A percentile compares a stretch with the other conserved stretches of the same genome.
These are phyloP conservation scores for Caenorhabditis japonica DNA, from an alignment of 2,888 invertebrate species.

Conservation along the genomic window DNA sequence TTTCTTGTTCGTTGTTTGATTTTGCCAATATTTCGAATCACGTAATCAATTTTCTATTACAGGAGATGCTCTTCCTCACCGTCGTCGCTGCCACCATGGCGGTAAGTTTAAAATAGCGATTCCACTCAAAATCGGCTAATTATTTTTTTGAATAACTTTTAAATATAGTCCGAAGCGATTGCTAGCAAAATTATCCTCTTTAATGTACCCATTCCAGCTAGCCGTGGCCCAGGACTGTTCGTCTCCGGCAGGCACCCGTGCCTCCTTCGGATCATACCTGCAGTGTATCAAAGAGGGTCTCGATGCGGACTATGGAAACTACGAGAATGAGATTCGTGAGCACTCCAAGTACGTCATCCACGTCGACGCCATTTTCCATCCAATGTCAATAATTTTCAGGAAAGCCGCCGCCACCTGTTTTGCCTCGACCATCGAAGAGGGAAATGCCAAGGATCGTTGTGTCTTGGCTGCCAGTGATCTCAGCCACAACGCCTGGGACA, in stretches of 20 bases:
- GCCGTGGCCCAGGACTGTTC: slow-evolving; percentile 65
- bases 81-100: slow-evolving; percentile 25
- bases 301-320: slow-evolving; percentile 72
- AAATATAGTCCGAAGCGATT: no score
- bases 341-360: slow-evolving; percentile 65
- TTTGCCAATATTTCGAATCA: slow-evolving; percentile 9
- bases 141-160: not conserved
- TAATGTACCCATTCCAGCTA: slow-evolving; percentile 23
- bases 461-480: slow-evolving; percentile 71
- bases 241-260: slow-evolving; percentile 58
- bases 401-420: slow-evolving; percentile 74
- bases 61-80: slow-evolving; percentile 43
- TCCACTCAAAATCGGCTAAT: not conserved
- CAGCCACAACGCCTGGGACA: slow-evolving; percentile 75
- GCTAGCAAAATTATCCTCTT: no score
- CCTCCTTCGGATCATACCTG: slow-evolving; percentile 71
- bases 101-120: no score
- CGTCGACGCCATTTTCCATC: no score
- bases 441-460: slow-evolving; percentile 74
- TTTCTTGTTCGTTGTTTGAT: slow-evolving; percentile 1
- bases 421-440: slow-evolving; percentile 74
- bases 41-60: slow-evolving; percentile 15
- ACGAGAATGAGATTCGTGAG: slow-evolving; percentile 73
- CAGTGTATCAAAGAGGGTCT: slow-evolving; percentile 73
- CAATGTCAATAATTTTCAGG: slow-evolving; percentile 47